Conservation (phyloP, 1,140 invertebrate species). For the Papilio glaucus region DNA sequence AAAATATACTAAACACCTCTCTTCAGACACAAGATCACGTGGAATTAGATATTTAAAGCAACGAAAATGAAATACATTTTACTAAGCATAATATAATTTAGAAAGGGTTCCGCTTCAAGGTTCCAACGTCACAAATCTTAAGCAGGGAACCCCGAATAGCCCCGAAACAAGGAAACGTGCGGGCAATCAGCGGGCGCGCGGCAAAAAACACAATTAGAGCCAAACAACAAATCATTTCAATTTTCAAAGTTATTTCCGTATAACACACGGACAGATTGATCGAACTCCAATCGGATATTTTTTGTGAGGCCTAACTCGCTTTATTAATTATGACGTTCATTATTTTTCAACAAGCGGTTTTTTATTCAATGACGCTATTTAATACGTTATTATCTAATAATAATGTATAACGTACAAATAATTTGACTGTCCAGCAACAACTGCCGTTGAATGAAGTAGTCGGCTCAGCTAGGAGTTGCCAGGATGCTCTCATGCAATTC, state of each 20-base stretch:
- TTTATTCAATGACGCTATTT: background rate
- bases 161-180: conserved; percentile 15
- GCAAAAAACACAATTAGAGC: conserved; percentile 20
- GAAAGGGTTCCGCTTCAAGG: conserved; percentile 1
- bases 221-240: background rate
- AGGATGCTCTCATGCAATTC: no score
- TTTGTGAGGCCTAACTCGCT: background rate
- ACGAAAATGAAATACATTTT: no score
- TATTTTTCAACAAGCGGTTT: background rate
- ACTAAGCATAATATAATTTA: no score
- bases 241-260: conserved; percentile 16
- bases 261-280: background rate
- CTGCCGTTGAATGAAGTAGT: background rate
- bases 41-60: no score
- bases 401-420: background rate
- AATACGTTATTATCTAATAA: background rate
- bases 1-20: no score
- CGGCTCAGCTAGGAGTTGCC: no score
- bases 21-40: background rate
- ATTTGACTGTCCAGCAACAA: background rate
- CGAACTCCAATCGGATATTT: background rate
- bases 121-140: background rate
- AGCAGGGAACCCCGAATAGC: conserved; percentile 6
- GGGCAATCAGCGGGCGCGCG: background rate
- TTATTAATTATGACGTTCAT: background rate